phyloP scores from a whole-genome alignment of 1,140 invertebrate species.

The Atta cephalotes region DNA sequence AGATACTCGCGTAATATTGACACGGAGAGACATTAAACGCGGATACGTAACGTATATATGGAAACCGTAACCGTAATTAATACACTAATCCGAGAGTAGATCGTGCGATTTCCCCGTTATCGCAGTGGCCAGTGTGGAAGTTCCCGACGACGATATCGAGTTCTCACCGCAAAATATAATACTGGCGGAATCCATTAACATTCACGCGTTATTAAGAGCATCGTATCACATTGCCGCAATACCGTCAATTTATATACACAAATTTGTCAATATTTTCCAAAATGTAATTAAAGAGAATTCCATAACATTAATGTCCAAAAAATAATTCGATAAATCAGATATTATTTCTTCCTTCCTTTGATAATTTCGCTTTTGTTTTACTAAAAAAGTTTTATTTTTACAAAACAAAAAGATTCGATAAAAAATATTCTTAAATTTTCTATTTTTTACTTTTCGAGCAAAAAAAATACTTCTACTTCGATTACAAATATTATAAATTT shows the following conservation, averaged over 20 bases:
- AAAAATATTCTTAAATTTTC: not conserved
- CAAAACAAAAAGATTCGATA: not conserved
- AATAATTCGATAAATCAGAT: not conserved
- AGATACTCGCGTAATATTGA: constrained; percentile 37
- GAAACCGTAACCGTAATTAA: constrained; percentile 59
- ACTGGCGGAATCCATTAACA: constrained; percentile 43
- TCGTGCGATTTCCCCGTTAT: constrained; percentile 60
- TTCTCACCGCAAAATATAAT: constrained; percentile 53
- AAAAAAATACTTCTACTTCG: not conserved
- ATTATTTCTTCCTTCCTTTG: not conserved
- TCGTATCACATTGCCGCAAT: constrained; percentile 12
- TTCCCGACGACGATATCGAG: constrained; percentile 43
- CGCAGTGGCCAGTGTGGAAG: constrained; percentile 48
- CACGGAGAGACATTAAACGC: constrained; percentile 37
- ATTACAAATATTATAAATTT: not conserved
- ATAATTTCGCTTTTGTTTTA: not conserved
- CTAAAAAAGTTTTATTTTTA: not conserved
- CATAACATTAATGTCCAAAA: not conserved
- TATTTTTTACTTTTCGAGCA: not conserved
- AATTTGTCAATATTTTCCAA: constrained; percentile 12
- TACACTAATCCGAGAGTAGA: constrained; percentile 59
- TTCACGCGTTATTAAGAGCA: constrained; percentile 59
- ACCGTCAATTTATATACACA: not conserved
- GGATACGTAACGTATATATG: constrained; percentile 14
- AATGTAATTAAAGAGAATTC: constrained; percentile 21